A percentile compares a stretch with the other conserved stretches of the same genome.
Conservation (phyloP, 2,888 invertebrate species). For the Conchocele bisecta region DNA sequence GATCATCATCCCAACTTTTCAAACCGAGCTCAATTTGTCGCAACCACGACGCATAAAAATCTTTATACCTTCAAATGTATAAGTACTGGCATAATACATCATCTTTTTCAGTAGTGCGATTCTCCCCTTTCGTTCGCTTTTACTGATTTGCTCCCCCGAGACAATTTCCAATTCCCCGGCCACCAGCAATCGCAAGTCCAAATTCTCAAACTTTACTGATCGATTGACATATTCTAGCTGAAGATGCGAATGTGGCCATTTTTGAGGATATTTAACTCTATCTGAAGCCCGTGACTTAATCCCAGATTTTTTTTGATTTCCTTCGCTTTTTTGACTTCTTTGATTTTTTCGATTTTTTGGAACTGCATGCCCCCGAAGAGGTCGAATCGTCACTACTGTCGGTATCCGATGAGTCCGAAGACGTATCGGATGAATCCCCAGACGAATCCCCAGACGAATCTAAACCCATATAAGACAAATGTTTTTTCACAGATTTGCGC, state of each 20-base stretch:
- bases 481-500: too few species aligned
- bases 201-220: not conserved
- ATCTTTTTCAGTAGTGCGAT: not conserved
- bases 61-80: constrained; percentile 1
- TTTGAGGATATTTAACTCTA: not conserved
- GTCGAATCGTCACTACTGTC: not conserved
- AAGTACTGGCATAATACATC: not conserved
- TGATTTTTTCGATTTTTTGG: too few species aligned
- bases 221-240: not conserved
- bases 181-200: not conserved
- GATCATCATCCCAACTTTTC: not conserved
- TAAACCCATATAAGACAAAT: too few species aligned
- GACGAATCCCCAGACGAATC: too few species aligned
- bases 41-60: not conserved
- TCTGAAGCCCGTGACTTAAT: not conserved
- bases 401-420: not conserved
- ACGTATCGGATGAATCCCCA: not conserved
- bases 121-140: not conserved
- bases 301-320: constrained; percentile 1
- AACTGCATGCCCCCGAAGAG: not conserved
- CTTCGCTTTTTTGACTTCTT: not conserved
- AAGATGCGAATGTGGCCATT: not conserved
- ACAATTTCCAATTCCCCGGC: not conserved
- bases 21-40: not conserved
- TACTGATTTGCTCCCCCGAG: not conserved